Percentiles rank a stretch among this genome's conserved stretches.
These are phyloP conservation scores for Tricholauxania praeusta DNA, from an alignment of 2,888 invertebrate species.

Conservation along the genomic window DNA sequence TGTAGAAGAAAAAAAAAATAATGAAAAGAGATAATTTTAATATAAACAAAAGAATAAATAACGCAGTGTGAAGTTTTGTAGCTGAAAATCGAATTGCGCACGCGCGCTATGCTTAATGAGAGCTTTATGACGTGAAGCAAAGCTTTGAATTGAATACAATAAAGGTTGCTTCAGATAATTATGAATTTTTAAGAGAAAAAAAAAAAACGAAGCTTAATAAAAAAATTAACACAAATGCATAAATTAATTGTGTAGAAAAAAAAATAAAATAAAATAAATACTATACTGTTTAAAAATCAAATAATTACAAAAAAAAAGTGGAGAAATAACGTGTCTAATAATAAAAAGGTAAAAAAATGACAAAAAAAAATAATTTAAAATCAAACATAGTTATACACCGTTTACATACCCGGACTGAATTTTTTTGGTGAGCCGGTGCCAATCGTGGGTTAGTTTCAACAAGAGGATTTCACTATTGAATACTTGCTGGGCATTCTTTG, in stretches of 20 bases:
- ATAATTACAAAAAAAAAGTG: constrained; percentile 1
- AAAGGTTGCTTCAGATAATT: no score
- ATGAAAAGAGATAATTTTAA: neutral
- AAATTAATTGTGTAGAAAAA: constrained; percentile 15
- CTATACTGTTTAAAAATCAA: neutral
- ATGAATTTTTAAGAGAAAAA: no score
- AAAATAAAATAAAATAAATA: neutral
- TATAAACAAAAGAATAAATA: neutral
- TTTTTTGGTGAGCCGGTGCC: no score
- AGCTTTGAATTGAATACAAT: no score
- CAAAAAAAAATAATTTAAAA: constrained; percentile 46
- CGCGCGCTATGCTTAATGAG: no score
- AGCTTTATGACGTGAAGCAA: no score
- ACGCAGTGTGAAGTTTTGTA: neutral
- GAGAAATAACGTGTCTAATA: neutral
- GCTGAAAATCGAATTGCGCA: no score
- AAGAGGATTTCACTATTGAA: no score
- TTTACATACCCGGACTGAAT: constrained; percentile 49
- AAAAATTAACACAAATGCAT: neutral
- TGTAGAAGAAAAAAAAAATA: neutral
- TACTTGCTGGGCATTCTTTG: no score
- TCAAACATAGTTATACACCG: constrained; percentile 44
- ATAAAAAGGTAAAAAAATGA: constrained; percentile 48
- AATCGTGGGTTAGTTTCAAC: no score
- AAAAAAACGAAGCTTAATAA: no score